Percentiles rank a stretch among this genome's conserved stretches.
These are phyloP conservation scores for Eolophus roseicapilla DNA, from an alignment of 2,113 vertebrate species.

Conservation along the genomic window DNA sequence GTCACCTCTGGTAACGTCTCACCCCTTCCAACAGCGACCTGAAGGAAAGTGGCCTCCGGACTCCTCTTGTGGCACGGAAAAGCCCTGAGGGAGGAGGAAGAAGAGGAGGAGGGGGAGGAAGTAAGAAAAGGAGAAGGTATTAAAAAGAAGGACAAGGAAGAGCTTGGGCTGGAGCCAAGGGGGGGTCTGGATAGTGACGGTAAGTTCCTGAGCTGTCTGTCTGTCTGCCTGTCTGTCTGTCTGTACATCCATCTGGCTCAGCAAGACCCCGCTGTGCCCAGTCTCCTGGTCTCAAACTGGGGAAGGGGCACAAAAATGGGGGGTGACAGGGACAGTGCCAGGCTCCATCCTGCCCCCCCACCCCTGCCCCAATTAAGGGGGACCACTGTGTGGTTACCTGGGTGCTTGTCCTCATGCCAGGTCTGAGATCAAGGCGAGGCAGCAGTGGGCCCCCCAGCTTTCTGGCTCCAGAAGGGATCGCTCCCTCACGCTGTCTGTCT, in stretches of 20 bases:
- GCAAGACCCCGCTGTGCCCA: accelerated
- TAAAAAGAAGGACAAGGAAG: not conserved
- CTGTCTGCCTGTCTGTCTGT: not conserved
- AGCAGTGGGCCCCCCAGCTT: not conserved
- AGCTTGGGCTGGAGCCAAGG: not conserved
- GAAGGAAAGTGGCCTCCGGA: not conserved
- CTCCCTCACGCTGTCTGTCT: not conserved
- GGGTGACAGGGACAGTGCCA: not conserved
- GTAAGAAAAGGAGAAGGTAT: not conserved
- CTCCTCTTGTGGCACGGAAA: not conserved
- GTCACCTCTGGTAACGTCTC: not conserved
- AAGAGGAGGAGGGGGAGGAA: not conserved
- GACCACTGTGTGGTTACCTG: accelerated
- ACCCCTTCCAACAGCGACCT: not conserved
- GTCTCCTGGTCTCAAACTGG: not conserved
- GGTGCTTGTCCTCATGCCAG: not conserved
- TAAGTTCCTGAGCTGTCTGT: not conserved
- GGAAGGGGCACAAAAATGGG: too few relatives aligned
- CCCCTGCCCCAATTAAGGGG: not conserved
- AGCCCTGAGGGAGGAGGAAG: slow-evolving; percentile 16
- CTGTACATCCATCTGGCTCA: not conserved
- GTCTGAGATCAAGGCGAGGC: not conserved
- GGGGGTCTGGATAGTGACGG: not conserved
- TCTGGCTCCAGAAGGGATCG: not conserved
- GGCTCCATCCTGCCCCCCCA: not conserved